Evolutionary conservation across 2,888 invertebrate species (phyloP), one percentile per base, ranked within the genome.

Genomic region (Dolichopus griseipennis): DNA sequence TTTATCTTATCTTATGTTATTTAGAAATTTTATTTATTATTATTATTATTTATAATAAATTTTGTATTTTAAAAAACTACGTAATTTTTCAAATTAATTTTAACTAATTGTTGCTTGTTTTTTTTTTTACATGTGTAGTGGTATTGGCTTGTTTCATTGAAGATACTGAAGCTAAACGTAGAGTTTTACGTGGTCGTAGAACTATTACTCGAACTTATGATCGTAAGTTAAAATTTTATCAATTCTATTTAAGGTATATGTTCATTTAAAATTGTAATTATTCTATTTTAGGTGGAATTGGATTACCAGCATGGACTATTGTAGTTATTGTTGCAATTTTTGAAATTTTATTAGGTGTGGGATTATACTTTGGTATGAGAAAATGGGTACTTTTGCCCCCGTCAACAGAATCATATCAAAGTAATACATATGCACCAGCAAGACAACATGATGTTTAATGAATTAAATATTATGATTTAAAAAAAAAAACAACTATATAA

Each of bases 151-250:
- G 88, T 52, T 83, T 89, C 65, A 83, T 88, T 72, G 86, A 87
- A 75, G 90, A 91, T 82, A 85, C 86, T 33, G 92, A 92, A 78
- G 92, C 87, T 15, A 85, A 92, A 75, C 85, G 92, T 75, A 91
- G 90, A 78, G 90, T 93, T 75, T 83, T 92, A 63, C 84, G 90
- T 75, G 92, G 92, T 68, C 84, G 92, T 72, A 88, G 90, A 82
- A 89, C 91, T 15, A 85, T 92, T 75, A 92, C 89, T 3, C 85
- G 91, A 71, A 86, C 85, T 70, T 92, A 92, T 78, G 90, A 90
- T 77, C 85, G 92, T 92, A 84, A 90, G 91, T 86, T 69, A 61
- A 41, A n/a, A n/a, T n/a, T n/a, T n/a, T n/a, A n/a, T n/a, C n/a
- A n/a, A n/a, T n/a, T n/a, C n/a, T n/a, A n/a, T n/a, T n/a, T n/a